Base-by-base conservation (phyloP, 1,140 invertebrate species). In the Myzus persicae region DNA sequence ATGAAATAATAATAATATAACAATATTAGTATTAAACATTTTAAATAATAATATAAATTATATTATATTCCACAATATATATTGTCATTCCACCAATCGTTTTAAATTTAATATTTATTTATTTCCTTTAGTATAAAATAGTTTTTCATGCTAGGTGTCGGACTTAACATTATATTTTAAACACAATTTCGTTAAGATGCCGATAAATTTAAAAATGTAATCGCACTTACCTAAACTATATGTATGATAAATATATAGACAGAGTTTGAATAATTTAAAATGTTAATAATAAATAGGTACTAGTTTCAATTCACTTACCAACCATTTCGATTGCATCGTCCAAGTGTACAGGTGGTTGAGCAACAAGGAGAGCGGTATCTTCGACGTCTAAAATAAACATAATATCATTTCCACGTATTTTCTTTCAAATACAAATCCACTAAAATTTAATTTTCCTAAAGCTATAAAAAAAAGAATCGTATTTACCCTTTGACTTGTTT, bases 251-350 rank as follows among this genome's bases (percentile, higher is more conserved):
- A 76, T 76, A 18, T 76, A 51, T 51, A 5, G 5, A 18, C 59
- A n/a, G 24, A 36, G 18, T 76, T n/a, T 76, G 1, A 76, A 76
- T 76, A 76, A 76, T 14, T n/a, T n/a, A 18, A 18, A 76, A n/a
- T 18, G 4, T 76, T 18, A 76, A n/a, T n/a, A 36, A 76, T n/a
- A n/a, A 7, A 42, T 59, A 59, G 46, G 46, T 51, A 51, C 59
- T n/a, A n/a, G 0, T 76, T 76, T 76, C 3, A 76, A 76, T 76
- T 76, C 14, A 76, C 59, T 76, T 76, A 76, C 59, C 59, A n/a
- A 76, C n/a, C 59, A 76, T 76, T 76, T 76, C 59, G 59, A 76
- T 76, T n/a, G 59, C 59, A n/a, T 76, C 59, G 14, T 76, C 59
- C 11, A 76, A 76, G n/a, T 76, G 31, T 20, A 76, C 59, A 76